These are phyloP conservation scores for Pammene aurita DNA, from an alignment of 2,888 invertebrate genomes.

Conservation along the genomic window DNA sequence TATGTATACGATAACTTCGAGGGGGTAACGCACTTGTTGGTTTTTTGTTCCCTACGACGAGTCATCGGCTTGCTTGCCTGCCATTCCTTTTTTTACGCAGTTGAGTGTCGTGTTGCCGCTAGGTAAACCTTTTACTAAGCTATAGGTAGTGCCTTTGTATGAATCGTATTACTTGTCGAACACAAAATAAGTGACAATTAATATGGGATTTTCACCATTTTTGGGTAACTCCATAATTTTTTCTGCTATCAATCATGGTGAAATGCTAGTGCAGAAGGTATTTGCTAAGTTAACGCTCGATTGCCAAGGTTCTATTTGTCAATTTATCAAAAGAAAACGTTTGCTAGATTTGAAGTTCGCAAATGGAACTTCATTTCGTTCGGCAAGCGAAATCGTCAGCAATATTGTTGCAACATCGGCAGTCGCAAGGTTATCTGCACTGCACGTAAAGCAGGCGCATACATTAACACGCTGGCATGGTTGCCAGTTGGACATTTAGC, in stretches of 20 bases:
- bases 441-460: conserved; percentile 39
- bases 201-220: no score
- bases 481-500: conserved; percentile 43
- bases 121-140: conserved; percentile 68
- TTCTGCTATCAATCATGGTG: conserved; percentile 35
- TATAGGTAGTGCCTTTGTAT: neutral
- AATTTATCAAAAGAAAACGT: conserved; percentile 30
- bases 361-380: conserved; percentile 43
- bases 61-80: conserved; percentile 67
- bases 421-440: conserved; percentile 48
- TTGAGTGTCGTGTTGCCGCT: conserved; percentile 64
- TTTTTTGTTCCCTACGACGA: conserved; percentile 68
- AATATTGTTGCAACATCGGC: conserved; percentile 49
- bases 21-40: conserved; percentile 81
- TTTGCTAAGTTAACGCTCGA: conserved; percentile 39
- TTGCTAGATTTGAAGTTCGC: conserved; percentile 37
- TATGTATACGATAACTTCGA: conserved; percentile 71
- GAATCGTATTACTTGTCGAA: no score
- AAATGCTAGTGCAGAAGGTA: conserved; percentile 39
- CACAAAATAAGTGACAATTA: no score
- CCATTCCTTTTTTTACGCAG: conserved; percentile 72
- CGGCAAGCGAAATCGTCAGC: conserved; percentile 42
- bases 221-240: no score
- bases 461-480: conserved; percentile 32
- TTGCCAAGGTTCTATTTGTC: conserved; percentile 40